A percentile compares a stretch with the other conserved stretches of the same genome.
Conservation (phyloP, 2,888 invertebrate genomes). For the Pheosia tremula region DNA sequence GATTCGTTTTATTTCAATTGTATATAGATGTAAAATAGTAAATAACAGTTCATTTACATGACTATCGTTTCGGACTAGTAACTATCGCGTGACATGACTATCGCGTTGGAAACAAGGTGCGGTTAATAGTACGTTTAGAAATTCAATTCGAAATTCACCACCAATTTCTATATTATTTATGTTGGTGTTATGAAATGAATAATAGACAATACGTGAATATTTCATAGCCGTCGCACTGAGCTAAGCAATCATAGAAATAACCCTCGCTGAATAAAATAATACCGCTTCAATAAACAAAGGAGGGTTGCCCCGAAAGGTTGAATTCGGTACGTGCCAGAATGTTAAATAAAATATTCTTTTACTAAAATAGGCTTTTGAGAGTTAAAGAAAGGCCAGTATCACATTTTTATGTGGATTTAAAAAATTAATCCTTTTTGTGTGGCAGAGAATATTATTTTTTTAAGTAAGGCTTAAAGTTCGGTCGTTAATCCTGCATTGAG, state of each 20-base stretch:
- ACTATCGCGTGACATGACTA: too few species aligned
- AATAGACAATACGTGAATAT: constrained; percentile 27
- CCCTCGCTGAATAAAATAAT: constrained; percentile 24
- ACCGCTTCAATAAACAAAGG: constrained; percentile 30
- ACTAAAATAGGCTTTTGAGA: not conserved
- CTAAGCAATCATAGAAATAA: constrained; percentile 33
- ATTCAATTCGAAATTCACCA: too few species aligned
- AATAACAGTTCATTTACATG: too few species aligned
- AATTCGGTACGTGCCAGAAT: constrained; percentile 1
- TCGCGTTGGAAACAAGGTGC: too few species aligned
- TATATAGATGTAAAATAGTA: too few species aligned
- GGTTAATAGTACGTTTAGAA: too few species aligned
- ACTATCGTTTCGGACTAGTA: too few species aligned
- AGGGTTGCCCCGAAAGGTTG: constrained; percentile 20
- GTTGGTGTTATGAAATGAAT: constrained; percentile 6
- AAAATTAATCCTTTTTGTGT: too few species aligned
- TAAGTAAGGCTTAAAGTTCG: too few species aligned
- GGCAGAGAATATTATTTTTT: too few species aligned
- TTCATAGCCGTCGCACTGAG: constrained; percentile 20
- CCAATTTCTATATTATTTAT: not conserved
- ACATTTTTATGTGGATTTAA: not conserved
- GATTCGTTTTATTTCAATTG: too few species aligned
- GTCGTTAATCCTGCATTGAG: too few species aligned
- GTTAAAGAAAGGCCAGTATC: not conserved
- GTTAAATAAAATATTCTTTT: constrained; percentile 1